Evolutionary conservation across 2,888 invertebrate genomes (phyloP).

Genomic region (Acleris holmiana): DNA sequence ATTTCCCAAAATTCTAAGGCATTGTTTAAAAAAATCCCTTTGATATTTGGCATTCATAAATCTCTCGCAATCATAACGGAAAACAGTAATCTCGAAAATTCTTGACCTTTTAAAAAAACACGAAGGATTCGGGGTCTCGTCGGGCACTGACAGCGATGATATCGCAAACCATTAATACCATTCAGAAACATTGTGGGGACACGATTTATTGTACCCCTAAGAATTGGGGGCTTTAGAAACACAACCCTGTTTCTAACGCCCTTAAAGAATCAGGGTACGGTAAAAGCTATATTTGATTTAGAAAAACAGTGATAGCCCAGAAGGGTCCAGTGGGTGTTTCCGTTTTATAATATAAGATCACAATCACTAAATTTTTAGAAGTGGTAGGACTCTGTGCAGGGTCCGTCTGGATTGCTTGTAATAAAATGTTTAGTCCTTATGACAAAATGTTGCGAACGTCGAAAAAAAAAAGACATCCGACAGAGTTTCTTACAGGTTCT

Average conservation of each 20-base stretch:
- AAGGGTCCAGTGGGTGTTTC: no score
- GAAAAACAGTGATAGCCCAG: no score
- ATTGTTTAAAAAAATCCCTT: not conserved
- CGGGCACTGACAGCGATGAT: conserved; percentile 66
- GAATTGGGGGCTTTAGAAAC: conserved; percentile 11
- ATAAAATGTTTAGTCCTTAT: no score
- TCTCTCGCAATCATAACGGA: conserved; percentile 25
- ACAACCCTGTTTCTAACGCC: conserved; percentile 12
- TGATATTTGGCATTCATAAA: conserved; percentile 24
- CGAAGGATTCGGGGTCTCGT: conserved; percentile 50
- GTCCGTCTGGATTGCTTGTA: no score
- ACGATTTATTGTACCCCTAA: conserved; percentile 64
- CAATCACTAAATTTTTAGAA: no score
- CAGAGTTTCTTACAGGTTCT: no score
- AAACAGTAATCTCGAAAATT: conserved; percentile 23
- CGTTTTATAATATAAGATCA: no score
- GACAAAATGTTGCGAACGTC: no score
- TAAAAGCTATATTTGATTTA: no score
- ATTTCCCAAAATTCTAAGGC: not conserved
- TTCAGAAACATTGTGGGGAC: conserved; percentile 76
- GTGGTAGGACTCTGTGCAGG: no score
- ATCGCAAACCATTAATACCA: conserved; percentile 69
- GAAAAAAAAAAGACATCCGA: no score
- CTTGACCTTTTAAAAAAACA: conserved; percentile 27
- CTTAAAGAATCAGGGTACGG: no score